Conservation (phyloP, 2,888 invertebrate species). For the Spodoptera littoralis region DNA sequence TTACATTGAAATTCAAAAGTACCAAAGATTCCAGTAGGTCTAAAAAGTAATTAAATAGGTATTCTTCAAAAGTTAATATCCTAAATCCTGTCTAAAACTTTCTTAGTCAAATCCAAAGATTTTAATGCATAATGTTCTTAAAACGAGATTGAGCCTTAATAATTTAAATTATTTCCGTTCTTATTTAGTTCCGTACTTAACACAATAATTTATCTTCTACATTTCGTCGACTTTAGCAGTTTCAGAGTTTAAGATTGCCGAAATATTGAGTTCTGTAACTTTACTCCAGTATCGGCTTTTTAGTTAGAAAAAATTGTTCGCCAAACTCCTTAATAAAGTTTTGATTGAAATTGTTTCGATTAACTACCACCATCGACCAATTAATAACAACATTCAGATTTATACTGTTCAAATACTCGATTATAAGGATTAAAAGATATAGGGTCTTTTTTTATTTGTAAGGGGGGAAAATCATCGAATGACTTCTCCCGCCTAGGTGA, state of each 20-base stretch:
- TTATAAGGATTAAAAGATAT: not conserved
- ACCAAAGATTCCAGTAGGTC: no score
- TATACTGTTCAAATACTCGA: not conserved
- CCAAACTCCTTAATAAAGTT: slow-evolving; percentile 8
- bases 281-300: slow-evolving; percentile 10
- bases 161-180: not conserved
- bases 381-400: slow-evolving; percentile 13
- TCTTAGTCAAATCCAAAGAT: no score
- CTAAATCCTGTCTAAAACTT: no score
- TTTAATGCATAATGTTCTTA: no score
- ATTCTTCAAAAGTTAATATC: no score
- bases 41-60: no score
- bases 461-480: no score
- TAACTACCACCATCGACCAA: slow-evolving; percentile 7
- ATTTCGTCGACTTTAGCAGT: not conserved
- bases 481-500: no score
- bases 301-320: slow-evolving; percentile 5
- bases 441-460: not conserved
- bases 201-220: no score
- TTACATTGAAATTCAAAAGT: no score
- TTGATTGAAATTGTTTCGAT: slow-evolving; percentile 38
- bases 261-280: slow-evolving; percentile 19
- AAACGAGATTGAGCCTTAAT: no score
- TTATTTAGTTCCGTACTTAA: not conserved
- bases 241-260: not conserved